Evolutionary conservation across 2,113 vertebrate genomes (phyloP).

Genomic region (Sterna hirundo): DNA sequence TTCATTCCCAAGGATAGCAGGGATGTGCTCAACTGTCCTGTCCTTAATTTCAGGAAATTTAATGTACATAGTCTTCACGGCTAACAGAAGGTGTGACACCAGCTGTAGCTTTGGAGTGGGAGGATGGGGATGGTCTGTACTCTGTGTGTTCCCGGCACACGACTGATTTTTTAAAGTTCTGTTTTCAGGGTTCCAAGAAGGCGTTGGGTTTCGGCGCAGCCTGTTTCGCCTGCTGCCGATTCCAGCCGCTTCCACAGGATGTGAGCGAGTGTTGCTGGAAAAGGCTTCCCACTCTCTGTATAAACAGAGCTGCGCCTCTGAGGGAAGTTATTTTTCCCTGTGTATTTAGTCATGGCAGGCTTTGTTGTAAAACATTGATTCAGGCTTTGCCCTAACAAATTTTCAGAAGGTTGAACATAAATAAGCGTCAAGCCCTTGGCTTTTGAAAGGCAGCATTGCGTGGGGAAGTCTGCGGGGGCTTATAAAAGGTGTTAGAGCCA

Average conservation of each 20-base stretch:
- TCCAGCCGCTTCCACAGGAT: slow-evolving; percentile 15
- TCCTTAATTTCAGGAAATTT: not conserved
- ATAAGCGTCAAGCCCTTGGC: not conserved
- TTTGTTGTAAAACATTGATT: not conserved
- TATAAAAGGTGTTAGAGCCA: not conserved
- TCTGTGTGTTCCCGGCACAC: rapidly evolving
- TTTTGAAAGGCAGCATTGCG: rapidly evolving
- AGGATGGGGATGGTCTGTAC: not conserved
- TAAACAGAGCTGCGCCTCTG: not conserved
- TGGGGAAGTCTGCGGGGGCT: not conserved
- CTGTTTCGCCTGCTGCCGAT: not conserved
- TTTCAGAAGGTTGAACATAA: not conserved
- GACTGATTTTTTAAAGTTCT: not conserved
- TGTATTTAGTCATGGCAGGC: not conserved
- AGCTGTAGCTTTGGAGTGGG: not conserved
- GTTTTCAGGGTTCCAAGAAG: not conserved
- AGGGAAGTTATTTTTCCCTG: not conserved
- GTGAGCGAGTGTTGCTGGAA: not conserved
- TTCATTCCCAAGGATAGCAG: not conserved
- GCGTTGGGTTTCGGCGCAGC: not conserved
- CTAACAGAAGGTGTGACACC: not conserved
- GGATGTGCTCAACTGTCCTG: not conserved
- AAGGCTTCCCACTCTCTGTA: slow-evolving; percentile 1
- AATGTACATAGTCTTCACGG: rapidly evolving
- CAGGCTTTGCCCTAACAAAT: not conserved